Percentiles rank a stretch among this genome's conserved stretches.
These are phyloP conservation scores for Geotrupes spiniger DNA, from an alignment of 2,888 invertebrate genomes.

Conservation along the genomic window DNA sequence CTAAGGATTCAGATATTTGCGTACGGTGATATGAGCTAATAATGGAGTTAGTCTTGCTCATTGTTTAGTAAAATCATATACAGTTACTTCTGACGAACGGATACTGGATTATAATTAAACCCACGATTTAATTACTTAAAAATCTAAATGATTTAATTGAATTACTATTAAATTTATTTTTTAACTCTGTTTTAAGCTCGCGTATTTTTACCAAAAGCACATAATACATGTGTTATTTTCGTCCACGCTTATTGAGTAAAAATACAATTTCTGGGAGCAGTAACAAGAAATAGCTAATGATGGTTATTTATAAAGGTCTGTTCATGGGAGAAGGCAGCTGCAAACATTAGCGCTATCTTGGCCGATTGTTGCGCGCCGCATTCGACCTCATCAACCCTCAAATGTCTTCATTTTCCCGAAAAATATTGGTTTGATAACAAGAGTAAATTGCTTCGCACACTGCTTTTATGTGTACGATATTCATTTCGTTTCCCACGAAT, in stretches of 20 bases:
- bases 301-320: slow-evolving; percentile 49
- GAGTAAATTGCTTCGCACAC: slow-evolving; percentile 20
- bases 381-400: slow-evolving; percentile 37
- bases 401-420: slow-evolving; percentile 38
- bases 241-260: slow-evolving; percentile 1
- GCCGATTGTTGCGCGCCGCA: slow-evolving; percentile 35
- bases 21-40: slow-evolving; percentile 31
- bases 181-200: no score
- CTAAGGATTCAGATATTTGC: slow-evolving; percentile 33
- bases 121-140: no score
- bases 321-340: slow-evolving; percentile 46
- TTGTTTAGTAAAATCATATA: slow-evolving; percentile 21
- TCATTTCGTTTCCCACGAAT: no score
- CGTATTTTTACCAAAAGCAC: no score
- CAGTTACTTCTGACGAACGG: no score
- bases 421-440: slow-evolving; percentile 33
- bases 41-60: slow-evolving; percentile 26
- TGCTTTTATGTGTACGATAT: background rate
- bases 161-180: no score
- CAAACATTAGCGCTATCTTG: slow-evolving; percentile 46
- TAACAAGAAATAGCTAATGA: slow-evolving; percentile 41
- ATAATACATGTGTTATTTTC: background rate
- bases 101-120: no score
- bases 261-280: background rate
- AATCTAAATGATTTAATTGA: no score